Evolutionary conservation across 2,888 invertebrate genomes (phyloP).

Genomic region (Biston stratarius): DNA sequence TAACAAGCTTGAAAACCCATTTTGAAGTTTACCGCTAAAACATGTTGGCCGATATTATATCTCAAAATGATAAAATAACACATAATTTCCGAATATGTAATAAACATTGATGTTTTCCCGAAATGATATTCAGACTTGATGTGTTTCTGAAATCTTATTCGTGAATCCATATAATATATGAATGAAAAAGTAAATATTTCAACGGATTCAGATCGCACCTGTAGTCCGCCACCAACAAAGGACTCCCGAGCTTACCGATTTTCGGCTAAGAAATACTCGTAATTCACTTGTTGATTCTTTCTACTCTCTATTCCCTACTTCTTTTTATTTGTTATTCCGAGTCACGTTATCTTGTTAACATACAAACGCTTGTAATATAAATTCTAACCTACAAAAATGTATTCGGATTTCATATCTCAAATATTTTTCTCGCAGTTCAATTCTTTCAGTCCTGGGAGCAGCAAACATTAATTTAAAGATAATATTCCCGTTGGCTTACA

Average conservation of each 20-base stretch:
- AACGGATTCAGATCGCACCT: slow-evolving; percentile 67
- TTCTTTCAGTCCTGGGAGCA: slow-evolving; percentile 39
- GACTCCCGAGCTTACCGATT: slow-evolving; percentile 75
- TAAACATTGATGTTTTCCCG: slow-evolving; percentile 55
- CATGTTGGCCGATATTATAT: slow-evolving; percentile 5
- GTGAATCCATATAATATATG: slow-evolving; percentile 25
- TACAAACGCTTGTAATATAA: slow-evolving; percentile 5
- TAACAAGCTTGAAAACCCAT: slow-evolving; percentile 37
- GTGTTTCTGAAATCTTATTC: slow-evolving; percentile 8
- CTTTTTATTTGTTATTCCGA: slow-evolving; percentile 66
- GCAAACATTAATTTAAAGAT: slow-evolving; percentile 51
- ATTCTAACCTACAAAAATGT: not conserved
- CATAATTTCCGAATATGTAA: slow-evolving; percentile 48
- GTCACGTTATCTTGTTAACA: slow-evolving; percentile 50
- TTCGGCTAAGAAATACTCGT: slow-evolving; percentile 70
- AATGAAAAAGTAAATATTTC: slow-evolving; percentile 69
- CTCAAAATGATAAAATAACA: slow-evolving; percentile 46
- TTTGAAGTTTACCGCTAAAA: slow-evolving; percentile 1
- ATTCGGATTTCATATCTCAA: slow-evolving; percentile 4
- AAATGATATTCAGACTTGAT: slow-evolving; percentile 36
- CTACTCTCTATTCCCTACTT: slow-evolving; percentile 56
- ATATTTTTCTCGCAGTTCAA: slow-evolving; percentile 14
- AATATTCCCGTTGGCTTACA: slow-evolving; percentile 62
- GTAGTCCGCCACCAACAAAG: slow-evolving; percentile 73
- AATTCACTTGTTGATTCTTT: slow-evolving; percentile 80